phyloP scores from a whole-genome alignment of 2,888 invertebrate genomes.

The Clanis bilineata region DNA sequence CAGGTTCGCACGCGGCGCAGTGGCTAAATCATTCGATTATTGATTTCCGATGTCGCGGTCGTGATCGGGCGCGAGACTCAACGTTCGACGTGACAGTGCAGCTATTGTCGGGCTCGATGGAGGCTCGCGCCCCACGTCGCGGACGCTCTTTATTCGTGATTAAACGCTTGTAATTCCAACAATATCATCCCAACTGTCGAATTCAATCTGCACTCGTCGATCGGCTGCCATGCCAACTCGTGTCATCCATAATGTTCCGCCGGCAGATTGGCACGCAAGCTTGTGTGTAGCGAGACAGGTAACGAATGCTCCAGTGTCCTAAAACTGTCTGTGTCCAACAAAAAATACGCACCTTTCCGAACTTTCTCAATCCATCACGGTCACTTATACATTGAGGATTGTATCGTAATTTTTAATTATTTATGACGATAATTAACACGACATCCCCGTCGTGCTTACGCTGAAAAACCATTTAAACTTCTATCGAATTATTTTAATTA shows the following conservation, averaged over 20 bases:
- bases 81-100: conserved; percentile 73
- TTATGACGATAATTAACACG: conserved; percentile 37
- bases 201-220: conserved; percentile 65
- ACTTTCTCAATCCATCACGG: conserved; percentile 7
- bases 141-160: conserved; percentile 71
- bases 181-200: conserved; percentile 73
- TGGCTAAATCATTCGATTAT: conserved; percentile 82
- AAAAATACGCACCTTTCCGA: background rate
- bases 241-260: conserved; percentile 46
- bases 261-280: conserved; percentile 6
- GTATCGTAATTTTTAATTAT: conserved; percentile 42
- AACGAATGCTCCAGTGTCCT: conserved; percentile 37
- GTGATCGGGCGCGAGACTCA: conserved; percentile 75
- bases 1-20: conserved; percentile 81
- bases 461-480: conserved; percentile 10
- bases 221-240: conserved; percentile 50
- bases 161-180: conserved; percentile 80
- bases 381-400: conserved; percentile 29
- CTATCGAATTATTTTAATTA: conserved; percentile 30
- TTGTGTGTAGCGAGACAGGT: background rate
- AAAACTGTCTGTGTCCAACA: conserved; percentile 33
- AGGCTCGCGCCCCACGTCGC: conserved; percentile 49
- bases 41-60: conserved; percentile 82
- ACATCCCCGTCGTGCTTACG: conserved; percentile 14
- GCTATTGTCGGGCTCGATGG: conserved; percentile 69